Conservation (phyloP, 2,888 invertebrate genomes). For the Mesorhabditis spiculigera region DNA sequence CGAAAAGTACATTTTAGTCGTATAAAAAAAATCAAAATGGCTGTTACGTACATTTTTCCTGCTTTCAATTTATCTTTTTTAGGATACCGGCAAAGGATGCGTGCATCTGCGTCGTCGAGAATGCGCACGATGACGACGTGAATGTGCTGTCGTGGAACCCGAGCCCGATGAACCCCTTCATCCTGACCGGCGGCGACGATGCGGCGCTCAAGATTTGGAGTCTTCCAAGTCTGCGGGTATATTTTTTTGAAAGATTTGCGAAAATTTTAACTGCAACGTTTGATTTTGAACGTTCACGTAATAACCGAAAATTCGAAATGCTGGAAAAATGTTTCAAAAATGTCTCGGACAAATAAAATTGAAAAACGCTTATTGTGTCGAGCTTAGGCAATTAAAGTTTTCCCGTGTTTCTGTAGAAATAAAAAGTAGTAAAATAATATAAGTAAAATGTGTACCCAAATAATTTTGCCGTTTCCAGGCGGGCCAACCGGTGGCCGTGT, state of each 20-base stretch:
- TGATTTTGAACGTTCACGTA: not conserved
- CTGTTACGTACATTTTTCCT: too few relatives aligned
- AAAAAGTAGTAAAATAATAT: too few relatives aligned
- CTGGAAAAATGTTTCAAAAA: not conserved
- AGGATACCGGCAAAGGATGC: constrained; percentile 80
- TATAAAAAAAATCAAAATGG: too few relatives aligned
- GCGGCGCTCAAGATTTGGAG: constrained; percentile 93
- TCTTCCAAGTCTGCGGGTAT: constrained; percentile 75
- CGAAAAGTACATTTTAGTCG: too few relatives aligned
- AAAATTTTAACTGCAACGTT: not conserved
- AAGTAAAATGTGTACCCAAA: too few relatives aligned
- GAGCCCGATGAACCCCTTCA: constrained; percentile 70
- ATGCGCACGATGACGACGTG: constrained; percentile 85
- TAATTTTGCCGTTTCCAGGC: too few relatives aligned
- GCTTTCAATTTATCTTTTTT: too few relatives aligned
- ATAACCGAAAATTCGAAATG: not conserved
- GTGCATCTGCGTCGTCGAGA: constrained; percentile 80
- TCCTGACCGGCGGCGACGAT: constrained; percentile 95
- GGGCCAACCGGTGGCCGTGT: constrained; percentile 78
- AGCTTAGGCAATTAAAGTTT: too few relatives aligned
- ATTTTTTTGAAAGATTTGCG: constrained; percentile 10
- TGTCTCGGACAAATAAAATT: not conserved
- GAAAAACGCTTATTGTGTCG: not conserved
- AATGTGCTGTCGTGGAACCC: constrained; percentile 97
- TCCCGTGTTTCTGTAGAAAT: too few relatives aligned